Conservation (phyloP, 2,113 vertebrate genomes). For the Lamprotornis superbus region DNA sequence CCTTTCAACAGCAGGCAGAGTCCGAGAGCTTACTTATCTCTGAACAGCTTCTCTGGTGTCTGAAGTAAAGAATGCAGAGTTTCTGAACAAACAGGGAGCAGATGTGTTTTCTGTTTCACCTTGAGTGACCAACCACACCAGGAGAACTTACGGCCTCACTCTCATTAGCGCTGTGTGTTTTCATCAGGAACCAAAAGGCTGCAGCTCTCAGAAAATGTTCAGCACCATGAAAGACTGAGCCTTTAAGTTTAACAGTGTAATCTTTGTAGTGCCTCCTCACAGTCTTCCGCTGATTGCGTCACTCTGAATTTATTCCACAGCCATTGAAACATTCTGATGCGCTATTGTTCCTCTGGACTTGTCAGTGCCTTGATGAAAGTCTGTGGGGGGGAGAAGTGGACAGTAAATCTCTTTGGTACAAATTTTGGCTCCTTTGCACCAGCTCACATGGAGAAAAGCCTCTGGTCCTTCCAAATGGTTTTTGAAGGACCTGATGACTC, state of each 20-base stretch:
- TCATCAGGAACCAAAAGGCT: background rate
- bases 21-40: slow-evolving; percentile 43
- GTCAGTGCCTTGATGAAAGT: background rate
- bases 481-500: background rate
- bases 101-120: background rate
- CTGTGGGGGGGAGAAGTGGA: background rate
- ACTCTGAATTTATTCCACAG: background rate
- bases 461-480: background rate
- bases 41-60: slow-evolving; percentile 8
- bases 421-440: background rate
- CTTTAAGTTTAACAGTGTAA: background rate
- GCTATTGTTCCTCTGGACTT: background rate
- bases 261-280: background rate
- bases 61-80: slow-evolving; percentile 36
- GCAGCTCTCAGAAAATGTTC: background rate
- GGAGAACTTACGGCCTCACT: background rate
- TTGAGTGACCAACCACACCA: background rate
- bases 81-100: slow-evolving; percentile 3
- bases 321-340: background rate
- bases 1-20: slow-evolving; percentile 48
- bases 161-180: background rate
- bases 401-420: background rate
- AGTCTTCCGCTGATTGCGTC: background rate
- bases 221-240: background rate
- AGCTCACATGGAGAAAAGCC: background rate